Base-by-base conservation (phyloP, 64 coral and sea anemone genomes). In the Montipora efflorescens region DNA sequence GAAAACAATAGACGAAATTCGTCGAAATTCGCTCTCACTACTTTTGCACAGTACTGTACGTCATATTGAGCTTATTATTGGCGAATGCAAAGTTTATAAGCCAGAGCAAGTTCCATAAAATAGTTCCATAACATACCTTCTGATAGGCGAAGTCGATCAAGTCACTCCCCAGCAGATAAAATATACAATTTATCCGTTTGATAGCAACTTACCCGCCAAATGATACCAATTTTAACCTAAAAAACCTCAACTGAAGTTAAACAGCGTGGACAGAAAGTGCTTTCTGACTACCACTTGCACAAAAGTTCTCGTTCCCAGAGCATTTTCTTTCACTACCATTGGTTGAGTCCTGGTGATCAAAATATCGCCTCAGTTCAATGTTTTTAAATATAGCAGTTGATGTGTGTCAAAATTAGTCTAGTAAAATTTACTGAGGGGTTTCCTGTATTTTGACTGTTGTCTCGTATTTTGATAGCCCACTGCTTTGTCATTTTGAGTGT, bases 41-140 rank as follows among this genome's bases (percentile, higher is more conserved):
- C 47, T 49, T 49, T 46, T 49, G 47, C 49, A 15, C 47, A 79
- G 48, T 79, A 28, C 25, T 51, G 47, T 79, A 49, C 77, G 12
- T 79, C 77, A 79, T 79, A 79, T 36, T 79, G 75, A 45, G 75
- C 75, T 57, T 57, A 57, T 79, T 55, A 79, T 51, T 79, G 77
- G 47, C 47, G 47, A 79, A 46, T 79, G 12, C 77, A 79, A 79
- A 79, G 77, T 79, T 55, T 79, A 55, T 79, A 79, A 79, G 12
- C 77, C 46, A 50, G 77, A 2, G 7, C 47, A 79, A 50, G 13
- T 51, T 36, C 28, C 28, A 36, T 47, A 47, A 45, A 77, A 77
- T 77, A 77, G 75, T 47, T 77, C 47, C 77, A 79, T 79, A 79
- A 51, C 76, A 78, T 78, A 78, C 76, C 46, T 78, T 78, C 11